These are phyloP conservation scores for Netelia virgata DNA, from an alignment of 2,888 invertebrate species.

Conservation along the genomic window DNA sequence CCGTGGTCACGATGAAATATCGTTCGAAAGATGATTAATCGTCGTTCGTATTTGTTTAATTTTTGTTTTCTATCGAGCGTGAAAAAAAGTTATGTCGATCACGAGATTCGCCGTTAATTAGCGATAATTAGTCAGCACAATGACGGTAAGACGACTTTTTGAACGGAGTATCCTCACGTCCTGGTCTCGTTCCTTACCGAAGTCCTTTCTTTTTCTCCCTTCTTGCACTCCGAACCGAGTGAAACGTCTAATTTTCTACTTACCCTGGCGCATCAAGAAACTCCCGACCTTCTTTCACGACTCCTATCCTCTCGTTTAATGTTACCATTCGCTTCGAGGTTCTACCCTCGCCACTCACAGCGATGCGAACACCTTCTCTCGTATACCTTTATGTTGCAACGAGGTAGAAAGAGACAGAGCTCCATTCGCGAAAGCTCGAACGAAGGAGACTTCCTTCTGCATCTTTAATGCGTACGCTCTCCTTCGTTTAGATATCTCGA, in stretches of 20 bases:
- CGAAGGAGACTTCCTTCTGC: conserved; percentile 51
- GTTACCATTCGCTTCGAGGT: conserved; percentile 27
- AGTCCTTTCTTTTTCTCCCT: not conserved
- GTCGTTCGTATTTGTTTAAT: conserved; percentile 9
- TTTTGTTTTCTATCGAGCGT: conserved; percentile 11
- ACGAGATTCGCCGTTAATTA: conserved; percentile 57
- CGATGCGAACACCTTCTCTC: not conserved
- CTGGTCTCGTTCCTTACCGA: not conserved
- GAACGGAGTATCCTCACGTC: not conserved
- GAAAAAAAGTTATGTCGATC: conserved; percentile 42
- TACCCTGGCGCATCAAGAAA: conserved; percentile 22
- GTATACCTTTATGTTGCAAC: not conserved
- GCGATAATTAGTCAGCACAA: conserved; percentile 43
- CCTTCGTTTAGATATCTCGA: conserved; percentile 34
- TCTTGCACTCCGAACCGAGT: not conserved
- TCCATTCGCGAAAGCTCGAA: conserved; percentile 43
- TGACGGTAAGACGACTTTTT: conserved; percentile 65
- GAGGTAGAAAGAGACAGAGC: conserved; percentile 15
- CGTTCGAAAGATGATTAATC: conserved; percentile 16
- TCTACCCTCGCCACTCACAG: conserved; percentile 20
- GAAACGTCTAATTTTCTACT: conserved; percentile 25
- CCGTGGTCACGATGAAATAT: conserved; percentile 25
- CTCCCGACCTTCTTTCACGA: conserved; percentile 7
- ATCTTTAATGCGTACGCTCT: conserved; percentile 49
- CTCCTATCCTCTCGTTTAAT: conserved; percentile 30